phyloP scores from a whole-genome alignment of 1,140 invertebrate genomes.

The Psilanteris sp. region DNA sequence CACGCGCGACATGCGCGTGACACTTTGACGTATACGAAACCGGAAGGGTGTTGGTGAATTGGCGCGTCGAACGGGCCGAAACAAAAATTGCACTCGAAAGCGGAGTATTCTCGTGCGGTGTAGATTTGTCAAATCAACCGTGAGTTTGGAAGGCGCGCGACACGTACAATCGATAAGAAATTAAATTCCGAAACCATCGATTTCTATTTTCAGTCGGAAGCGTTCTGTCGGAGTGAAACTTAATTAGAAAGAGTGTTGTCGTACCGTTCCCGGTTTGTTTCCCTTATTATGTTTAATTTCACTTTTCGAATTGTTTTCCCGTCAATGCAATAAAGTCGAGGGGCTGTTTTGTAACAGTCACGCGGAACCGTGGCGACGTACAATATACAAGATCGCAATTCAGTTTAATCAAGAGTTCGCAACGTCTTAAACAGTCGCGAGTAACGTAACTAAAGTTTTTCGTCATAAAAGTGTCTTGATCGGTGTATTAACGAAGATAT shows the following conservation, averaged over 20 bases:
- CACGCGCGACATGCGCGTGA: slow-evolving; percentile 41
- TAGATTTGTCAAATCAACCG: slow-evolving; percentile 41
- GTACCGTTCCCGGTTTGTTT: background rate
- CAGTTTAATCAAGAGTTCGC: too few species aligned
- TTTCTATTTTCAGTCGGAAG: slow-evolving; percentile 12
- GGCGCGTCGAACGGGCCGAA: slow-evolving; percentile 21
- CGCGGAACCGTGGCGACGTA: too few species aligned
- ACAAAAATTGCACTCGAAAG: slow-evolving; percentile 38
- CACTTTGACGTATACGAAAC: slow-evolving; percentile 40
- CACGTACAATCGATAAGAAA: slow-evolving; percentile 40
- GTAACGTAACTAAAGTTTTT: too few species aligned
- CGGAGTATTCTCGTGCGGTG: slow-evolving; percentile 6
- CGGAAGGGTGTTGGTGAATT: slow-evolving; percentile 37
- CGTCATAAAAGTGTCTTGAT: too few species aligned
- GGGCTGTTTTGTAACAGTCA: too few species aligned
- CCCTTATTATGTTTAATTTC: background rate
- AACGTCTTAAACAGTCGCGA: too few species aligned
- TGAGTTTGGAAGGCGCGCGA: slow-evolving; percentile 13
- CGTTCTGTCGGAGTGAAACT: slow-evolving; percentile 13
- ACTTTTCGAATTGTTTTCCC: background rate
- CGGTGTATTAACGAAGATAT: too few species aligned
- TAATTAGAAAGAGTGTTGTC: slow-evolving; percentile 22
- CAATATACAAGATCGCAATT: slow-evolving; percentile 3
- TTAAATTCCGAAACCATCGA: slow-evolving; percentile 28
- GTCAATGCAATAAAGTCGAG: background rate